phyloP scores from a whole-genome alignment of 2,797 vertebrate species.

The Poeciliopsis presidionis region DNA sequence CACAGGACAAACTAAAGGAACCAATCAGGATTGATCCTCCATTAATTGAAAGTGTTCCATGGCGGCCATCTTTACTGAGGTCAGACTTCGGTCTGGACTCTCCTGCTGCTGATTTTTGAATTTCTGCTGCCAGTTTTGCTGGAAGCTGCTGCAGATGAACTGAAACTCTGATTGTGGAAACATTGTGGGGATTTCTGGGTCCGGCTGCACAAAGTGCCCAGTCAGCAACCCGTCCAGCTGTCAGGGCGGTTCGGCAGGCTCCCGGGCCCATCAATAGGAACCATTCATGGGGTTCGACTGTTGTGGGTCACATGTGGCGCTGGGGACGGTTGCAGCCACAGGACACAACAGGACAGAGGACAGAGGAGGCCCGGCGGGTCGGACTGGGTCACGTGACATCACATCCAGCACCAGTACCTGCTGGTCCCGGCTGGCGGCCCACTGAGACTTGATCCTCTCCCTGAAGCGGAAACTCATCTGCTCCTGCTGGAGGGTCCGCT shows the following conservation, averaged over 20 bases:
- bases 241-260: not conserved
- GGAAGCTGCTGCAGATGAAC: conserved; percentile 1
- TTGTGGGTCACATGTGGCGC: conserved; percentile 25
- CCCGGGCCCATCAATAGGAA: conserved; percentile 25
- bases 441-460: conserved; percentile 69
- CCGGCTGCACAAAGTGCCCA: conserved; percentile 14
- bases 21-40: not conserved
- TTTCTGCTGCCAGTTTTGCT: not conserved
- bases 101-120: not conserved
- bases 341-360: conserved; percentile 6
- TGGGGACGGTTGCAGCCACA: conserved; percentile 4
- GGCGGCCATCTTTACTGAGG: not conserved
- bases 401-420: conserved; percentile 52
- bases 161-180: conserved; percentile 6
- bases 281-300: conserved; percentile 23
- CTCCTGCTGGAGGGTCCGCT: conserved; percentile 73
- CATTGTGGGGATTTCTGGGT: not conserved
- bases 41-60: no score
- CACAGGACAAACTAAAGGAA: not conserved
- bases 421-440: conserved; percentile 29
- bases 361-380: not conserved
- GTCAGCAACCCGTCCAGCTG: conserved; percentile 1
- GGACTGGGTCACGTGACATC: not conserved
- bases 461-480: conserved; percentile 79
- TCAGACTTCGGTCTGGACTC: not conserved